Evolutionary conservation across 1,140 invertebrate genomes (phyloP), one percentile per base, ranked within the genome.

Genomic region (Mamestra configurata): DNA sequence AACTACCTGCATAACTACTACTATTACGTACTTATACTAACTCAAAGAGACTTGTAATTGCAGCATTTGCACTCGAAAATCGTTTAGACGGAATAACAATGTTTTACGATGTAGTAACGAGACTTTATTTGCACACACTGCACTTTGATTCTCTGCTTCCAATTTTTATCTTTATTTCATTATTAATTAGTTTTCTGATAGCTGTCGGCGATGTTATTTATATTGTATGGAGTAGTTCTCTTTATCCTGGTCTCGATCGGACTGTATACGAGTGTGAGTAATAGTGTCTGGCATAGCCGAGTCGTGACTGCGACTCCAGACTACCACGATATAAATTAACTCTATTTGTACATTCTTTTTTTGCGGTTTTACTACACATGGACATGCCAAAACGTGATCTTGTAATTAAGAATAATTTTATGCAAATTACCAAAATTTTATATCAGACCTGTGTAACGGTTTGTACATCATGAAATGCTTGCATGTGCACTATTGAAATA

Each of bases 231-330:
- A 43, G 20, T 27, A 46, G 37, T 70, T 66, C 13, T 70, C 40
- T 43, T 49, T 70, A 70, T 70, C 66, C 40, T 10, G 66, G 20
- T 70, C 46, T 15, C 49, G 37, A 71, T 71, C 68, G 22, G 53
- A 59, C n/a, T 51, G 49, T 73, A 73, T n/a, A 75, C 53, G 35
- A 76, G 84, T 87, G 80, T 88, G 88, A 88, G 86, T 89, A 88
- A 85, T 87, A 82, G 83, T 27, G 40, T 49, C 24, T 76, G 73
- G 31, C 49, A 24, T 46, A 85, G 79, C 80, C 81, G 77, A 82
- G 82, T 88, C 85, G 85, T 88, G 89, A 89, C 86, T 82, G 79
- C 83, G 78, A 76, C 84, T 88, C 84, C 83, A 87, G 84, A 85
- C 85, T 86, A 79, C 75, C 85, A 79, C 82, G 87, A 85, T 84